Evolutionary conservation across 2,888 invertebrate genomes (phyloP).

Genomic region (Kuschelorhynchus macadamiae): DNA sequence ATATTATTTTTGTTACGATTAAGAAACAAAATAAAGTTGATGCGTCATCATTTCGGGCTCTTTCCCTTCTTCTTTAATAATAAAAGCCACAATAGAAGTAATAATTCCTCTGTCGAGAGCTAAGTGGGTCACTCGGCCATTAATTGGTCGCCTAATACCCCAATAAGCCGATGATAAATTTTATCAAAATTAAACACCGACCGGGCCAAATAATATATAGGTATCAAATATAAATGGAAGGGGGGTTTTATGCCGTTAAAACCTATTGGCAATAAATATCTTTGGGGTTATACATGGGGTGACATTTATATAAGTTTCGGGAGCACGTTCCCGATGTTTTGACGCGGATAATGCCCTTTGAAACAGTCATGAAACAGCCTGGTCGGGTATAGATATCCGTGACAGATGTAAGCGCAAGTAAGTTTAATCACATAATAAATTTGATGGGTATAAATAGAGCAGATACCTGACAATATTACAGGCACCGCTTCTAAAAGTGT

Average conservation of each 20-base stretch:
- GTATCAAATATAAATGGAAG: constrained; percentile 17
- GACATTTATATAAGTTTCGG: constrained; percentile 40
- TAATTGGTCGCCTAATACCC: constrained; percentile 18
- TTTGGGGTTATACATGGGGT: constrained; percentile 31
- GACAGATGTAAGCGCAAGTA: constrained; percentile 32
- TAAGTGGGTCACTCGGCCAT: neutral
- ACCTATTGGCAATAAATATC: constrained; percentile 39
- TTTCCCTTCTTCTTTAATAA: no score
- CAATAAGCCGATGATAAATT: constrained; percentile 20
- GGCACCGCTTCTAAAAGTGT: no score
- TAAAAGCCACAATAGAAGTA: neutral
- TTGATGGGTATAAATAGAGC: constrained; percentile 5
- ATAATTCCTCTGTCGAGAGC: neutral
- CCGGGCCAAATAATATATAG: constrained; percentile 16
- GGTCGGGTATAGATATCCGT: constrained; percentile 17
- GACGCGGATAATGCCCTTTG: constrained; percentile 33
- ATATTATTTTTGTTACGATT: no score
- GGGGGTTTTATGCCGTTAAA: constrained; percentile 32
- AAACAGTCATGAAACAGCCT: constrained; percentile 3
- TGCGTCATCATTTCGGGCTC: no score
- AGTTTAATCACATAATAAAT: constrained; percentile 20
- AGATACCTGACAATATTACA: constrained; percentile 4
- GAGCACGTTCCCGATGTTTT: constrained; percentile 36
- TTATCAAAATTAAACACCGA: constrained; percentile 22
- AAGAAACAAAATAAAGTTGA: no score